Percentiles rank a stretch among this genome's conserved stretches.
Evolutionary conservation across 2,888 invertebrate species (phyloP).

Genomic region (Hyppa rectilinea): DNA sequence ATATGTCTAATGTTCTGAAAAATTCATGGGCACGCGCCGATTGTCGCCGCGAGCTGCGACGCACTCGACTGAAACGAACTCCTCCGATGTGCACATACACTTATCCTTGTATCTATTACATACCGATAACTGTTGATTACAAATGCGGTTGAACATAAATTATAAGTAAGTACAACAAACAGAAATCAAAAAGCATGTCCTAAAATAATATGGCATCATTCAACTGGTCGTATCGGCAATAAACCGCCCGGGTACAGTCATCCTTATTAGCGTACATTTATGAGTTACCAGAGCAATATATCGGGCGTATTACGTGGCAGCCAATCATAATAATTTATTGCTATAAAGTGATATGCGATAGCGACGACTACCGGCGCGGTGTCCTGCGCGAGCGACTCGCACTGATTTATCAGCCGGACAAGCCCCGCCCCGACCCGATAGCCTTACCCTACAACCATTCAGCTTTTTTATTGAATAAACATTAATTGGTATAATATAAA

Average conservation of each 20-base stretch:
- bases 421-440: constrained; percentile 65
- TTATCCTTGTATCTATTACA: constrained; percentile 57
- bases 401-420: constrained; percentile 69
- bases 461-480: constrained; percentile 47
- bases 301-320: constrained; percentile 66
- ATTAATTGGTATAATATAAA: constrained; percentile 45
- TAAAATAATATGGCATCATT: constrained; percentile 62
- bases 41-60: constrained; percentile 39
- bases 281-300: constrained; percentile 61
- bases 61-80: constrained; percentile 42
- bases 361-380: constrained; percentile 38
- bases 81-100: constrained; percentile 33
- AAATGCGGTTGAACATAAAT: constrained; percentile 33
- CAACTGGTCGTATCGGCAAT: constrained; percentile 61
- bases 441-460: constrained; percentile 54
- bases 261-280: constrained; percentile 70
- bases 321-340: constrained; percentile 82
- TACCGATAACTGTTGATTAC: constrained; percentile 39
- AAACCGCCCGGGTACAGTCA: constrained; percentile 64
- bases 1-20: constrained; percentile 72
- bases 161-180: constrained; percentile 28
- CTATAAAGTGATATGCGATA: constrained; percentile 76
- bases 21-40: constrained; percentile 67
- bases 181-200: constrained; percentile 46
- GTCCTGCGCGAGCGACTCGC: constrained; percentile 55